Percentiles rank a stretch among this genome's conserved stretches.
Evolutionary conservation across 2,888 invertebrate genomes (phyloP).

Genomic region (Zaprionus bogoriensis): DNA sequence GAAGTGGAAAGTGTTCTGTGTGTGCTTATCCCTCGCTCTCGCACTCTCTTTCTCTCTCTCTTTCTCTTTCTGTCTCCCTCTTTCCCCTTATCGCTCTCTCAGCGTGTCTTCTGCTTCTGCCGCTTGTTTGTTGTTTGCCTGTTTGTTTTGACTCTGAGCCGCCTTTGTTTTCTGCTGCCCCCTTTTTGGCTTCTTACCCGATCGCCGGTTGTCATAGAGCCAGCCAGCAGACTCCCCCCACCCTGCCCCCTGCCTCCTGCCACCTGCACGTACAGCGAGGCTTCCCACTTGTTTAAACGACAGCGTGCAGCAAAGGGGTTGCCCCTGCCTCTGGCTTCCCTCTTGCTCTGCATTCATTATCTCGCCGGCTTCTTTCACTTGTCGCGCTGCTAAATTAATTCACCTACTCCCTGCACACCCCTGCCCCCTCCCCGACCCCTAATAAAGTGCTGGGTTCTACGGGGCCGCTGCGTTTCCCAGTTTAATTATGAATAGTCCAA

Average conservation of each 20-base stretch:
- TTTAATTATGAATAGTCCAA: constrained; percentile 61
- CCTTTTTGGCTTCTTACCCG: constrained; percentile 35
- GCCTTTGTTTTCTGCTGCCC: constrained; percentile 24
- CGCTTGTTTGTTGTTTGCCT: constrained; percentile 43
- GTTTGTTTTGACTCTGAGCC: constrained; percentile 48
- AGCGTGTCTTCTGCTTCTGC: constrained; percentile 16
- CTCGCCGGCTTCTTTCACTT: constrained; percentile 44
- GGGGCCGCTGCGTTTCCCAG: constrained; percentile 42
- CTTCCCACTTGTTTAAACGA: constrained; percentile 43
- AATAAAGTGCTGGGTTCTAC: constrained; percentile 12
- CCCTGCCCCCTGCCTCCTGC: background rate
- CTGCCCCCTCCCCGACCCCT: constrained; percentile 2
- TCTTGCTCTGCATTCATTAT: constrained; percentile 53
- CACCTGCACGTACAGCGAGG: background rate
- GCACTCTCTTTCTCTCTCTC: background rate
- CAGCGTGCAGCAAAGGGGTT: constrained; percentile 17
- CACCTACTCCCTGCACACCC: constrained; percentile 11
- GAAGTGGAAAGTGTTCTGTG: constrained; percentile 44
- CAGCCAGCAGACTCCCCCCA: background rate
- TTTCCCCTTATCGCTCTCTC: background rate
- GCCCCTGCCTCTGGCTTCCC: constrained; percentile 1
- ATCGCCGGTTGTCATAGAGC: constrained; percentile 44
- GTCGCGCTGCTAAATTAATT: constrained; percentile 60
- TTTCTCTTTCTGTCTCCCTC: background rate
- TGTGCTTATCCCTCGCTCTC: background rate